Evolutionary conservation across 2,888 invertebrate genomes (phyloP).

Genomic region (Macrostomum cliftonense): DNA sequence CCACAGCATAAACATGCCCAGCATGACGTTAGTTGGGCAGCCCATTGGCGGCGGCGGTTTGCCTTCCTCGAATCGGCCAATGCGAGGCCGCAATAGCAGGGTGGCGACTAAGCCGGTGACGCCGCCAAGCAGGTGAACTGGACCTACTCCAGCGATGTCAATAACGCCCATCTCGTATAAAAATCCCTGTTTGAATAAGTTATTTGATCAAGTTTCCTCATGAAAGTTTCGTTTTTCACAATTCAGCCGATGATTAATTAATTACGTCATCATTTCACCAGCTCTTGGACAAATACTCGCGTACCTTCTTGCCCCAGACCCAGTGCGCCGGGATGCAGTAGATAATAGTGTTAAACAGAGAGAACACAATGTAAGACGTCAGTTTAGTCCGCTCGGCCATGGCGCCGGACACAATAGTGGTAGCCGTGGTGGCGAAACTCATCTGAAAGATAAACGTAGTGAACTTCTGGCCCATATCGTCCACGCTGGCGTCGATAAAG

Average conservation of each 20-base stretch:
- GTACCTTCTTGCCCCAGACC: constrained; percentile 17
- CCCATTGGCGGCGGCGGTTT: constrained; percentile 16
- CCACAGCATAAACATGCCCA: constrained; percentile 25
- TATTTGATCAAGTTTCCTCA: too few relatives aligned
- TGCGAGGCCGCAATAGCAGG: constrained; percentile 64
- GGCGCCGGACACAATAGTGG: constrained; percentile 26
- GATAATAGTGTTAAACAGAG: constrained; percentile 16
- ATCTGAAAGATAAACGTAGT: constrained; percentile 68
- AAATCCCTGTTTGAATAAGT: constrained; percentile 17
- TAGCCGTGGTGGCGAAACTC: constrained; percentile 24
- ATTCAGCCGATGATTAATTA: too few relatives aligned
- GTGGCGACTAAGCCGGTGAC: constrained; percentile 62
- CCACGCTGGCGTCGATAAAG: constrained; percentile 48
- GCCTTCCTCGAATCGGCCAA: constrained; percentile 51
- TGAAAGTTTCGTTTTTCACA: too few relatives aligned
- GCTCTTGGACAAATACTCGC: too few relatives aligned
- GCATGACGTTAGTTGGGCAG: constrained; percentile 17
- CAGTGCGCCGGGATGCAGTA: constrained; percentile 17
- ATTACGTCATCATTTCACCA: too few relatives aligned
- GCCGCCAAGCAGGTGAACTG: constrained; percentile 46
- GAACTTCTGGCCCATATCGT: constrained; percentile 60
- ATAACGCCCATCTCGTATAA: constrained; percentile 15
- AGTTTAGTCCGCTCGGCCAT: constrained; percentile 25
- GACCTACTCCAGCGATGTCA: constrained; percentile 17
- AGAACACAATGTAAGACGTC: constrained; percentile 22